Evolutionary conservation across 2,113 vertebrate species (phyloP).

Genomic region (Mellivora capensis): DNA sequence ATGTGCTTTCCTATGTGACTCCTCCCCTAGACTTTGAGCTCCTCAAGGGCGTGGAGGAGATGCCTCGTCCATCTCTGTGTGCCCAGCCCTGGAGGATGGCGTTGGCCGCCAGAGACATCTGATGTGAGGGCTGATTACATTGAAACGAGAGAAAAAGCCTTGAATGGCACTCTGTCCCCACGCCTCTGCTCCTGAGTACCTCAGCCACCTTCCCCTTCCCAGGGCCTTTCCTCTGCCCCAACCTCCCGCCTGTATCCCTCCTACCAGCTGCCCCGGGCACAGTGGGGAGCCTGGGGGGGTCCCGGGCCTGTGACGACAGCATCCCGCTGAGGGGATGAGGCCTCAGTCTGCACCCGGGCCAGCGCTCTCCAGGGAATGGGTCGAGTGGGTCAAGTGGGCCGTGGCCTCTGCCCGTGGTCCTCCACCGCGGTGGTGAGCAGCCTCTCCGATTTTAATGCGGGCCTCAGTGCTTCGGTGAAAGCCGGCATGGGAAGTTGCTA

Average conservation of each 20-base stretch:
- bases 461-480: constrained; percentile 79
- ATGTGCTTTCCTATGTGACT: constrained; percentile 42
- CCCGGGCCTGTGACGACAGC: background rate
- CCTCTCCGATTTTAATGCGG: constrained; percentile 79
- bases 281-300: background rate
- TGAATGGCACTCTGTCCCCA: background rate
- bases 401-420: constrained; percentile 64
- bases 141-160: background rate
- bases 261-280: constrained; percentile 40
- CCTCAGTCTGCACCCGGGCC: background rate
- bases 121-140: background rate
- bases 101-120: background rate
- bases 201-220: background rate
- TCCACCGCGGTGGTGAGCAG: constrained; percentile 62
- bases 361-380: background rate
- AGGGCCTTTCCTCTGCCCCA: background rate
- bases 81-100: background rate
- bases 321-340: background rate
- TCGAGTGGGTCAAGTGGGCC: background rate
- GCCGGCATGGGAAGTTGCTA: constrained; percentile 86
- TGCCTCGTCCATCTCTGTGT: background rate
- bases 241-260: background rate
- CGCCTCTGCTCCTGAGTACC: background rate
- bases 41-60: constrained; percentile 16
- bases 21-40: constrained; percentile 44